Percentiles rank a stretch among this genome's conserved stretches.
Conservation (phyloP, 1,140 invertebrate species). For the Drosophila kurseongensis region DNA sequence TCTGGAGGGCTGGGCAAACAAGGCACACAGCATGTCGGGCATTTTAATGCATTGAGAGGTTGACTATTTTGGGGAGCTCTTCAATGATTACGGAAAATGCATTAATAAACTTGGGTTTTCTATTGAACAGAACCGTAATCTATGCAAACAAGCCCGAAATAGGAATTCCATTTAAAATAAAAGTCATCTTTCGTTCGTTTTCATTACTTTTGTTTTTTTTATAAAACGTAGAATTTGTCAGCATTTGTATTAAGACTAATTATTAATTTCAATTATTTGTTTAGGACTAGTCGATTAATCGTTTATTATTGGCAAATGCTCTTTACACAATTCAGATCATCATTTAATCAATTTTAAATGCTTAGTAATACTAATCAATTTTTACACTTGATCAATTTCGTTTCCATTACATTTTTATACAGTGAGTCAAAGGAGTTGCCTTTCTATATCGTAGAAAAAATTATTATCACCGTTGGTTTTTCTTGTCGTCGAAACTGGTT, state of each 20-base stretch:
- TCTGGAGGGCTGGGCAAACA: constrained; percentile 18
- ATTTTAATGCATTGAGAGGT: constrained; percentile 51
- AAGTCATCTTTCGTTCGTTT: constrained; percentile 7
- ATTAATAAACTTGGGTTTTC: constrained; percentile 29
- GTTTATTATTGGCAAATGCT: constrained; percentile 47
- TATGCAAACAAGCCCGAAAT: constrained; percentile 5
- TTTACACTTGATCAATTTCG: constrained; percentile 28
- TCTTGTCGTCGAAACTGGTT: constrained; percentile 45
- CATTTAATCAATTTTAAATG: constrained; percentile 48
- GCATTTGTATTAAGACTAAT: constrained; percentile 60
- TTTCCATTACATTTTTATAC: constrained; percentile 56
- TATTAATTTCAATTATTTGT: constrained; percentile 57
- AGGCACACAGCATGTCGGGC: constrained; percentile 36
- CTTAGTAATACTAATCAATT: constrained; percentile 56
- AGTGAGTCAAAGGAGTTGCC: constrained; percentile 54
- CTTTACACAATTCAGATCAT: constrained; percentile 68
- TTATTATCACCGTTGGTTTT: constrained; percentile 63
- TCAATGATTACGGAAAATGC: constrained; percentile 41
- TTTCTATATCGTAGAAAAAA: constrained; percentile 66
- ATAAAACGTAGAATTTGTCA: constrained; percentile 80
- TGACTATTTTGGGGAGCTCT: constrained; percentile 13
- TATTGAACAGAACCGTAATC: neutral
- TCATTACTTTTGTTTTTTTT: constrained; percentile 31
- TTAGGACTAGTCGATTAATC: constrained; percentile 61
- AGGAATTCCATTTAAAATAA: constrained; percentile 13